Conservation (phyloP, 1,140 invertebrate genomes). For the Asbolus verrucosus region DNA sequence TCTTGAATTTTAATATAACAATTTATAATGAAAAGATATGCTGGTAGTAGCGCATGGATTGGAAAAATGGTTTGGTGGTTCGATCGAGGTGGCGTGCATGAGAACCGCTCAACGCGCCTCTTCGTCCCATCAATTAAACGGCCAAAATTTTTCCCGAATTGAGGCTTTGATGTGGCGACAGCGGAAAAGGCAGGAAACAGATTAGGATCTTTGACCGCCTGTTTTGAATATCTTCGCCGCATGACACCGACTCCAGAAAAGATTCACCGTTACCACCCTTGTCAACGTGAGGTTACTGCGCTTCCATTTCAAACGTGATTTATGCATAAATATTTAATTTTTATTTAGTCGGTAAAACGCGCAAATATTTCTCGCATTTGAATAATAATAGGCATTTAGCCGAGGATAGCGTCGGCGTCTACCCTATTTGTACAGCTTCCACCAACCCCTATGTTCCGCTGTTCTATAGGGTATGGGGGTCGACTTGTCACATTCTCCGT, state of each 20-base stretch:
- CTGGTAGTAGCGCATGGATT: conserved; percentile 29
- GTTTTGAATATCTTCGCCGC: conserved; percentile 4
- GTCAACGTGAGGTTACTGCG: too few relatives aligned
- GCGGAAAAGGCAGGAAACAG: too few relatives aligned
- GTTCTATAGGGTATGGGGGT: too few relatives aligned
- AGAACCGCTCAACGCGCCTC: not conserved
- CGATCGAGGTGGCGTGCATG: too few relatives aligned
- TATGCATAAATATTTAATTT: too few relatives aligned
- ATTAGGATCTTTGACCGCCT: conserved; percentile 5
- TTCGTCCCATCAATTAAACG: conserved; percentile 7
- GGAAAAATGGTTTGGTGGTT: conserved; percentile 36
- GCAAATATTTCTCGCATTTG: too few relatives aligned
- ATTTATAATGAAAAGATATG: conserved; percentile 43
- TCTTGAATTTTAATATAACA: conserved; percentile 49
- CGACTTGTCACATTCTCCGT: conserved; percentile 28
- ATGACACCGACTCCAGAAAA: not conserved
- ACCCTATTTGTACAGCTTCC: conserved; percentile 20
- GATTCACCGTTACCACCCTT: not conserved
- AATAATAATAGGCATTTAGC: too few relatives aligned
- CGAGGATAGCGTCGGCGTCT: too few relatives aligned
- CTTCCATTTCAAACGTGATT: too few relatives aligned
- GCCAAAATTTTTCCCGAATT: not conserved
- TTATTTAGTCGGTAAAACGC: too few relatives aligned
- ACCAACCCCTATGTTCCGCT: too few relatives aligned
- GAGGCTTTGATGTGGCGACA: too few relatives aligned